Evolutionary conservation across 2,113 vertebrate genomes (phyloP).

Genomic region (Planiliza haematocheilus): DNA sequence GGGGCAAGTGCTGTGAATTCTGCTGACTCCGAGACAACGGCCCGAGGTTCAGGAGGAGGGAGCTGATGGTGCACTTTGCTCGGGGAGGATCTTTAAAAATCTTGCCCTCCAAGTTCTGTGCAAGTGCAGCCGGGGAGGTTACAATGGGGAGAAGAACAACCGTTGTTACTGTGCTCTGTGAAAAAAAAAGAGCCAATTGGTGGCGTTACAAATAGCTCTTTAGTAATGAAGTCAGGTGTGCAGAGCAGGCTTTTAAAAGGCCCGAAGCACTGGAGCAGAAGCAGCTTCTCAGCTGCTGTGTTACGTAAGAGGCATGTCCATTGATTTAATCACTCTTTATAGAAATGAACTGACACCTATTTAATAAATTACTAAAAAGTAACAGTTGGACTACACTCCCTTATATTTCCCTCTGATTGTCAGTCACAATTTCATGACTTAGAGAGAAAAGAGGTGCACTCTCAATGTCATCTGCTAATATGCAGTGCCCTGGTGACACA

Average conservation of each 20-base stretch:
- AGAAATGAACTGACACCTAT: neutral
- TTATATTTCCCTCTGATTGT: slow-evolving; percentile 31
- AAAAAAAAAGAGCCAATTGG: neutral
- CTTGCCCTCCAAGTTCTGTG: slow-evolving; percentile 12
- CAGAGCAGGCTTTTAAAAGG: slow-evolving; percentile 14
- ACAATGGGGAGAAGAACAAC: slow-evolving; percentile 4
- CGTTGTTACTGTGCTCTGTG: slow-evolving; percentile 1
- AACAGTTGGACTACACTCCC: too few species aligned
- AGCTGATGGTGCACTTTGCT: slow-evolving; percentile 65
- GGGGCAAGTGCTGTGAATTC: slow-evolving; percentile 20
- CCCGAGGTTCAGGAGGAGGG: slow-evolving; percentile 11
- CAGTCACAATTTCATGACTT: slow-evolving; percentile 28
- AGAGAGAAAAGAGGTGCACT: slow-evolving; percentile 6
- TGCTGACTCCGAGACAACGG: slow-evolving; percentile 61
- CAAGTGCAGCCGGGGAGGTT: slow-evolving; percentile 2
- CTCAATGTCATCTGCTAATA: slow-evolving; percentile 1
- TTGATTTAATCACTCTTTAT: neutral
- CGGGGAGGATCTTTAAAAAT: slow-evolving; percentile 29
- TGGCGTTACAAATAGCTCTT: slow-evolving; percentile 32
- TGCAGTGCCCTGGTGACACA: slow-evolving; percentile 16
- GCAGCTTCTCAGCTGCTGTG: slow-evolving; percentile 14
- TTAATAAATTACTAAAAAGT: too few species aligned
- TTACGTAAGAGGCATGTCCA: slow-evolving; percentile 5
- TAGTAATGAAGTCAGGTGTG: slow-evolving; percentile 27
- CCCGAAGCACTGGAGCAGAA: slow-evolving; percentile 2